phyloP scores from a whole-genome alignment of 2,113 vertebrate species.

The Caranx ignobilis region DNA sequence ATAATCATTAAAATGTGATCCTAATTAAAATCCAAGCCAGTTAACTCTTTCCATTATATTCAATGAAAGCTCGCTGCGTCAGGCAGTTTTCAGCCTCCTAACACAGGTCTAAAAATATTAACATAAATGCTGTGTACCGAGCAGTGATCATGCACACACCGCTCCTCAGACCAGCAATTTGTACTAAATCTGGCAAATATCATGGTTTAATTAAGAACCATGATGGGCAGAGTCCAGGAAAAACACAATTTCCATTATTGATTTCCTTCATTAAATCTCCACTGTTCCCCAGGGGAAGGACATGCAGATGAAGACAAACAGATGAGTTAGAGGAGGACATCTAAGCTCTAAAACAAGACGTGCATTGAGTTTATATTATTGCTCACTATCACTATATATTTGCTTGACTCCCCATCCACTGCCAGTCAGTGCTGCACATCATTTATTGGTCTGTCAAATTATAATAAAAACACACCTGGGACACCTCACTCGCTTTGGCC shows the following conservation, averaged over 20 bases:
- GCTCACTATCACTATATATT: background rate
- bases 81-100: too few species aligned
- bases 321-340: background rate
- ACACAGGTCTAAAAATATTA: background rate
- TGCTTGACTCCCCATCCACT: background rate
- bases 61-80: background rate
- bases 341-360: background rate
- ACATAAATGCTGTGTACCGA: background rate
- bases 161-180: background rate
- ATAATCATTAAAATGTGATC: background rate
- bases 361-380: too few species aligned
- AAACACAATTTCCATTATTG: slow-evolving; percentile 31
- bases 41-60: background rate
- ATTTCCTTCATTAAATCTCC: slow-evolving; percentile 34
- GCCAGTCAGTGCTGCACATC: background rate
- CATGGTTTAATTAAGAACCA: slow-evolving; percentile 21
- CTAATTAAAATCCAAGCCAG: background rate
- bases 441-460: slow-evolving; percentile 6
- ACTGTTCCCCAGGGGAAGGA: slow-evolving; percentile 6
- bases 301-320: background rate
- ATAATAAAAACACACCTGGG: slow-evolving; percentile 5
- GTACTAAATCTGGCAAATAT: background rate
- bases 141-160: background rate
- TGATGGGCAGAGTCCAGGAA: background rate
- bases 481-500: background rate